Percentiles rank a stretch among this genome's conserved stretches.
These are phyloP conservation scores for Melanerpes formicivorus DNA, from an alignment of 2,113 vertebrate genomes.

Conservation along the genomic window DNA sequence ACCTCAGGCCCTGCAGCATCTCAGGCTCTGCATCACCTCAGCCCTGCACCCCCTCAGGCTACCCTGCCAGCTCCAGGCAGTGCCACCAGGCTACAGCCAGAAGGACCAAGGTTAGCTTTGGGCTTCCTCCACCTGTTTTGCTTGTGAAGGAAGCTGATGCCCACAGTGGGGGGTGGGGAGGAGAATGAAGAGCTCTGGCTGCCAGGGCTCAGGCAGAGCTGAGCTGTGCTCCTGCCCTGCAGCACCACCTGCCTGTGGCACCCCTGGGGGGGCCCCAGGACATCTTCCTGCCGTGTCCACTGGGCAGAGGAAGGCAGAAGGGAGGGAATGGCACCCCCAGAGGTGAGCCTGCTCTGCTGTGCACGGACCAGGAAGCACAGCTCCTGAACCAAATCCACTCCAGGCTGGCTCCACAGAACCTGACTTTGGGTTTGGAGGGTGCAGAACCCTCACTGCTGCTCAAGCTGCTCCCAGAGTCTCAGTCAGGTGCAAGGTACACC, in stretches of 20 bases:
- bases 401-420: neutral
- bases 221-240: neutral
- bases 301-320: neutral
- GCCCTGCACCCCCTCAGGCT: neutral
- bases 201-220: neutral
- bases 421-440: neutral
- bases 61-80: fast-evolving
- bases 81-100: neutral
- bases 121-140: neutral
- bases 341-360: neutral
- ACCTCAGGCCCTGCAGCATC: no score
- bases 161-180: neutral
- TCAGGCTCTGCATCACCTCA: no score
- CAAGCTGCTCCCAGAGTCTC: neutral
- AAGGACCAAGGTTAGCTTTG: neutral
- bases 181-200: neutral
- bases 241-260: constrained; percentile 27
- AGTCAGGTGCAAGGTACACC: constrained; percentile 15
- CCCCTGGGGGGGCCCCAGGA: neutral
- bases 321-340: neutral
- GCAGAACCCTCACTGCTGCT: neutral
- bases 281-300: neutral
- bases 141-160: neutral
- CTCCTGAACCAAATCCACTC: neutral
- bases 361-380: neutral